Evolutionary conservation across 2,888 invertebrate genomes (phyloP).

Genomic region (Spodoptera picta): DNA sequence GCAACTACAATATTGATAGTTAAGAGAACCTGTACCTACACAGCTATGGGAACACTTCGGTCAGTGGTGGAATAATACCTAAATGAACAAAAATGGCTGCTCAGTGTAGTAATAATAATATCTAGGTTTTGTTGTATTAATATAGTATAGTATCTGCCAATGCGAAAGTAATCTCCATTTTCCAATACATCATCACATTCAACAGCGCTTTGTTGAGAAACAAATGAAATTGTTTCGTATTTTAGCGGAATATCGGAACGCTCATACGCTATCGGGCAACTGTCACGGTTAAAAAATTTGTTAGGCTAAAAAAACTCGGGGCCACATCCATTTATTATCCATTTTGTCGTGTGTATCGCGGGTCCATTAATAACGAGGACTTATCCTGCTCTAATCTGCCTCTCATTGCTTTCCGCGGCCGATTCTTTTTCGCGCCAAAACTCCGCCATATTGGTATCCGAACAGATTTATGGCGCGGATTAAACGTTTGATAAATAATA

Average conservation of each 20-base stretch:
- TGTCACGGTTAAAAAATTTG: conserved; percentile 59
- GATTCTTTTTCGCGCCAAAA: conserved; percentile 85
- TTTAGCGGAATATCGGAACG: conserved; percentile 45
- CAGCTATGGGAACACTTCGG: not conserved
- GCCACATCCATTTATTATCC: conserved; percentile 81
- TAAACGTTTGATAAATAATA: conserved; percentile 66
- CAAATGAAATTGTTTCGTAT: conserved; percentile 28
- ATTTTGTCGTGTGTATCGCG: conserved; percentile 81
- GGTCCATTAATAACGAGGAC: conserved; percentile 87
- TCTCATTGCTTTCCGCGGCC: conserved; percentile 87
- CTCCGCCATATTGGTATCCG: conserved; percentile 77
- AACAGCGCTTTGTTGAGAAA: conserved; percentile 9
- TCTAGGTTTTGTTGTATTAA: not conserved
- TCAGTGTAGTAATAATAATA: no score
- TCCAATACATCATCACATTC: not conserved
- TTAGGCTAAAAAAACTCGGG: conserved; percentile 62
- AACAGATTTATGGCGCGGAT: conserved; percentile 85
- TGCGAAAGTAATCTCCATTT: not conserved
- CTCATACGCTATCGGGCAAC: conserved; percentile 53
- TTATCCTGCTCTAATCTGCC: conserved; percentile 86
- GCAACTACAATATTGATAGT: conserved; percentile 7
- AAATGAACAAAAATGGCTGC: not conserved
- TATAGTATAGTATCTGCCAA: not conserved
- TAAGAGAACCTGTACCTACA: conserved; percentile 2
- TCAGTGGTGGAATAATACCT: not conserved